phyloP scores from a whole-genome alignment of 2,797 vertebrate species.

The Oreochromis mossambicus region DNA sequence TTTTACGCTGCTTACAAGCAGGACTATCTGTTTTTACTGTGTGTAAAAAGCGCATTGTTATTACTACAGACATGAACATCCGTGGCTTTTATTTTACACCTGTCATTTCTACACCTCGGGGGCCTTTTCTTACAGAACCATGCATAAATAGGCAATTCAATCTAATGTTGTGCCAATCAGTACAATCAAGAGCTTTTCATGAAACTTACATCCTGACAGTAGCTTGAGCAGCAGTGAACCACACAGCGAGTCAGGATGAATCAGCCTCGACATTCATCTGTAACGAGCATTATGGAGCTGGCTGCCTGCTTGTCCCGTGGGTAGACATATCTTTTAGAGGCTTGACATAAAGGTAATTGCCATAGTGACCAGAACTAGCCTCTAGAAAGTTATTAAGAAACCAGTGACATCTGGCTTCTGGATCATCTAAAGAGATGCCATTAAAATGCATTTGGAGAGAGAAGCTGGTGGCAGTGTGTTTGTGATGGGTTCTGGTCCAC shows the following conservation, averaged over 20 bases:
- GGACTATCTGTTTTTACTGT: background rate
- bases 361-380: slow-evolving; percentile 76
- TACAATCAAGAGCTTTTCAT: background rate
- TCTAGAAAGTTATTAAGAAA: slow-evolving; percentile 81
- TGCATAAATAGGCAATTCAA: background rate
- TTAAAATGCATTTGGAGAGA: slow-evolving; percentile 61
- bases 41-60: slow-evolving; percentile 3
- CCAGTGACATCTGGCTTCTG: slow-evolving; percentile 69
- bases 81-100: background rate
- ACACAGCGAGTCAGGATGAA: slow-evolving; percentile 51
- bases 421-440: slow-evolving; percentile 68
- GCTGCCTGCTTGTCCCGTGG: slow-evolving; percentile 71
- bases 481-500: slow-evolving; percentile 54
- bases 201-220: slow-evolving; percentile 18
- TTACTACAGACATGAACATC: background rate
- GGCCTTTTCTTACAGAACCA: background rate
- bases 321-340: slow-evolving; percentile 79
- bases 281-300: slow-evolving; percentile 71
- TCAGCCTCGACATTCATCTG: slow-evolving; percentile 64
- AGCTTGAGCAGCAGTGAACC: slow-evolving; percentile 7
- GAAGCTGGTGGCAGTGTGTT: slow-evolving; percentile 37
- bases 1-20: slow-evolving; percentile 24
- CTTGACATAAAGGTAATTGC: slow-evolving; percentile 83
- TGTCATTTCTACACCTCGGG: background rate
- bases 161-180: background rate